Evolutionary conservation across 2,797 vertebrate genomes (phyloP).

Genomic region (Cynopterus sphinx): DNA sequence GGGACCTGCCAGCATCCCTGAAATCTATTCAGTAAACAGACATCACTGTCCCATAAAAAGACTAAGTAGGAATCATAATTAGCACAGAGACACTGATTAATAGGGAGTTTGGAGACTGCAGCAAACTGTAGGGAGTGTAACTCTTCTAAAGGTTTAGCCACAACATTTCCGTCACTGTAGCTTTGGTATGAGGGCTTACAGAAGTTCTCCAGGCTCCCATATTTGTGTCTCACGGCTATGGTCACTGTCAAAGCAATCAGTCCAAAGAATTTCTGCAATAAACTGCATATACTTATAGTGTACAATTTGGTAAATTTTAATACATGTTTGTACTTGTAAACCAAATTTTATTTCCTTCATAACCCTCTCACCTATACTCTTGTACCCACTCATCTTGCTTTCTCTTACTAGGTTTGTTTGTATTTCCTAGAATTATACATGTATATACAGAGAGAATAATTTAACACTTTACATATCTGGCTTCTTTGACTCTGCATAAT

Average conservation of each 20-base stretch:
- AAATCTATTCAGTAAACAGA: background rate
- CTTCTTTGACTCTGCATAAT: background rate
- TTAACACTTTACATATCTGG: background rate
- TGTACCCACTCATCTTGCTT: background rate
- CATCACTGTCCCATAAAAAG: background rate
- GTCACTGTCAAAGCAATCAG: background rate
- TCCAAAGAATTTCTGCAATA: background rate
- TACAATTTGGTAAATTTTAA: background rate
- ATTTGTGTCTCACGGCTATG: background rate
- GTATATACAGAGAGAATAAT: background rate
- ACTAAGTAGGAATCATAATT: background rate
- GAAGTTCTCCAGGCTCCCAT: background rate
- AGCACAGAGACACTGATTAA: background rate
- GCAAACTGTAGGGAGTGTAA: background rate
- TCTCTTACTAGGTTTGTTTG: background rate
- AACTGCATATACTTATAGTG: background rate
- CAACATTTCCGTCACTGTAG: background rate
- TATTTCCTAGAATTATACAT: background rate
- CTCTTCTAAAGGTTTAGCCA: background rate
- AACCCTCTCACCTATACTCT: background rate
- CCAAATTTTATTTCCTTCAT: background rate
- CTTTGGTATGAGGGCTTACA: background rate
- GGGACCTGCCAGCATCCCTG: background rate
- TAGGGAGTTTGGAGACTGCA: background rate
- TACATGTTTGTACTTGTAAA: background rate